Evolutionary conservation across 2,888 invertebrate genomes (phyloP).

Genomic region (Acleris sparsana): DNA sequence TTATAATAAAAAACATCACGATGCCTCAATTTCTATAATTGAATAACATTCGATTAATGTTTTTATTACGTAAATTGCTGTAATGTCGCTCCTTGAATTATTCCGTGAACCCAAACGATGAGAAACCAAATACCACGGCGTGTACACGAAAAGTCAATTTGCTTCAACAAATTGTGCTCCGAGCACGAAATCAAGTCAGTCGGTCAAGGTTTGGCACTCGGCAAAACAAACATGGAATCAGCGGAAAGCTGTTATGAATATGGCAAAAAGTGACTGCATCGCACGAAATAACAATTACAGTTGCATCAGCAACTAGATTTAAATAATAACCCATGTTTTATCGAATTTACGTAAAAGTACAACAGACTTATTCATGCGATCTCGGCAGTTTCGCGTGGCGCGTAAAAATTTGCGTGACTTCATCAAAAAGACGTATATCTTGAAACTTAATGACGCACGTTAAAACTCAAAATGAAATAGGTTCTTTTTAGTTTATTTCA

Average conservation of each 20-base stretch:
- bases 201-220: constrained; percentile 29
- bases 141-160: constrained; percentile 30
- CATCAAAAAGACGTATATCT: too few relatives aligned
- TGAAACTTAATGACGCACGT: too few relatives aligned
- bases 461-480: too few relatives aligned
- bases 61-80: too few relatives aligned
- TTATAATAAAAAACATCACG: too few relatives aligned
- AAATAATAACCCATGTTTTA: constrained; percentile 4
- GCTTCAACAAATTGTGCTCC: constrained; percentile 19
- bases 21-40: too few relatives aligned
- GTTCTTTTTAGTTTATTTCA: too few relatives aligned
- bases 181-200: constrained; percentile 34
- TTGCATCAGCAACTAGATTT: constrained; percentile 30
- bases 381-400: too few relatives aligned
- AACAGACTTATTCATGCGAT: too few relatives aligned
- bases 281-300: constrained; percentile 27
- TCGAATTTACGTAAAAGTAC: background rate
- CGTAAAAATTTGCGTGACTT: too few relatives aligned
- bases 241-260: constrained; percentile 20
- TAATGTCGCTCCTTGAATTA: constrained; percentile 1
- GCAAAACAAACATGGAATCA: constrained; percentile 25
- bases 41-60: too few relatives aligned
- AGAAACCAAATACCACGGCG: constrained; percentile 9
- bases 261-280: constrained; percentile 10
- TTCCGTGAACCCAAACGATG: background rate